Percentiles rank a stretch among this genome's conserved stretches.
These are phyloP conservation scores for Hypotaenidia philippensis DNA, from an alignment of 2,797 vertebrate species.

Conservation along the genomic window DNA sequence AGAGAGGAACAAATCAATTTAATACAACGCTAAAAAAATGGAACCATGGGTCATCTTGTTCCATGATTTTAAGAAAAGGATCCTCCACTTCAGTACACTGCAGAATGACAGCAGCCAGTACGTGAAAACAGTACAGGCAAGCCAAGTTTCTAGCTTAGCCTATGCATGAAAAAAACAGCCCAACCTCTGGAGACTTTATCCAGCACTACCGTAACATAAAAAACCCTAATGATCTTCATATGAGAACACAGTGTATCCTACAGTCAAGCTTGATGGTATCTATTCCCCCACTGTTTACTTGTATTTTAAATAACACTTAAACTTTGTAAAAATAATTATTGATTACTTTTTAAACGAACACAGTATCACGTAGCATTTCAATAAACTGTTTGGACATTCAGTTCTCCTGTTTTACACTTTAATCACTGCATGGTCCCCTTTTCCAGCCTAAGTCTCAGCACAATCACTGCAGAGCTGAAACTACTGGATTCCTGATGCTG, in stretches of 20 bases:
- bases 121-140: conserved; percentile 24
- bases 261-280: conserved; percentile 7
- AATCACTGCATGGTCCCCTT: neutral
- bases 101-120: neutral
- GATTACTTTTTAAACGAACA: conserved; percentile 26
- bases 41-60: neutral
- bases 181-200: neutral
- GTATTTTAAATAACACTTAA: conserved; percentile 34
- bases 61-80: neutral
- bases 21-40: neutral
- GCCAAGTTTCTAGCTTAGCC: neutral
- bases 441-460: neutral
- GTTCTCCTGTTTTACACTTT: conserved; percentile 2
- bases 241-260: conserved; percentile 2
- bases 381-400: conserved; percentile 15
- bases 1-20: neutral
- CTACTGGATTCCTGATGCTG: neutral
- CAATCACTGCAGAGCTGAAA: neutral
- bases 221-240: neutral
- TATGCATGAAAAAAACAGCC: neutral
- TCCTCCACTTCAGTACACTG: neutral
- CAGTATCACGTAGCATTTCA: neutral
- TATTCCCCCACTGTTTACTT: neutral
- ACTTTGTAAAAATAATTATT: conserved; percentile 24
- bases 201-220: neutral